Percentiles rank a stretch among this genome's conserved stretches.
phyloP scores from a whole-genome alignment of 2,888 invertebrate genomes.

The Eupithecia inturbata region DNA sequence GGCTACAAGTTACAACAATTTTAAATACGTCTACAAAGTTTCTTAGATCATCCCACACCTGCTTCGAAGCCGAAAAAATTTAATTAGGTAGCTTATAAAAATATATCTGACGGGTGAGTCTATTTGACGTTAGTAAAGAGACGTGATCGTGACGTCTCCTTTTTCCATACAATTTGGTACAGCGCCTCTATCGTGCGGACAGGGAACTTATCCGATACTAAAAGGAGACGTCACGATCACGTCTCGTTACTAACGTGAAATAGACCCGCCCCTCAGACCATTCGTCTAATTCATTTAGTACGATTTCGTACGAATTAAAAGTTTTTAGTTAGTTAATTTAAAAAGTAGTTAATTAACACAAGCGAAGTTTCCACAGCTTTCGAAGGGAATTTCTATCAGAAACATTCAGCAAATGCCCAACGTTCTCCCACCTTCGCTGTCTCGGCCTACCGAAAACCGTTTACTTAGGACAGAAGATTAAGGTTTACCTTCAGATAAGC shows the following conservation, averaged over 20 bases:
- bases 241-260: too few species aligned
- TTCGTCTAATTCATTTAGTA: background rate
- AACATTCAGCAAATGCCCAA: background rate
- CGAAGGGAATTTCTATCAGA: background rate
- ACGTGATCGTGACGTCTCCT: too few species aligned
- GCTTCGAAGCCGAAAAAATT: background rate
- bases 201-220: too few species aligned
- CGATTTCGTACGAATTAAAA: background rate
- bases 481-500: conserved; percentile 58
- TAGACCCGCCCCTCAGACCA: too few species aligned
- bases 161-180: too few species aligned
- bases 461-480: background rate
- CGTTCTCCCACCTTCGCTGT: background rate
- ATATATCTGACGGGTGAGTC: background rate
- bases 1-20: conserved; percentile 46
- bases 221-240: too few species aligned
- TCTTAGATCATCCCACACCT: background rate
- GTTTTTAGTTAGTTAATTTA: background rate
- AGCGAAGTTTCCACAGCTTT: too few species aligned
- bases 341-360: background rate
- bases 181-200: too few species aligned
- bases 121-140: too few species aligned
- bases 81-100: background rate
- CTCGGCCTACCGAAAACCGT: background rate
- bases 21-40: background rate